A percentile compares a stretch with the other conserved stretches of the same genome.
Conservation (phyloP, 1,140 invertebrate species). For the Drosophila nikananu region DNA sequence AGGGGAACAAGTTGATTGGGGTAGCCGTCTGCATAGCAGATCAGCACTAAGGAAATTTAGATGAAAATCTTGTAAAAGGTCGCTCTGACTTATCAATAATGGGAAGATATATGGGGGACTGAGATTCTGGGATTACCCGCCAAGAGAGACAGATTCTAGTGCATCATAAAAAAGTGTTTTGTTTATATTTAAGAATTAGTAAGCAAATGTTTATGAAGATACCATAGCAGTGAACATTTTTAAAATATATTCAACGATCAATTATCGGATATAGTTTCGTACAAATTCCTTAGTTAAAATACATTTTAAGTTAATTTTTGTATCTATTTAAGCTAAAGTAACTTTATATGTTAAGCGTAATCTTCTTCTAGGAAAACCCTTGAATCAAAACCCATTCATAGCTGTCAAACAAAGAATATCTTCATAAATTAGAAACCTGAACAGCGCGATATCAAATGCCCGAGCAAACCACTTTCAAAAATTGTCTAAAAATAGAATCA, state of each 20-base stretch:
- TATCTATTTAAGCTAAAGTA: neutral
- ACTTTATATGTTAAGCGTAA: neutral
- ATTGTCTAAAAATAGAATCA: slow-evolving; percentile 14
- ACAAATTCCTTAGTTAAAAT: neutral
- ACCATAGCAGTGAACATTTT: too few species aligned
- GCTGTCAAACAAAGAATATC: slow-evolving; percentile 5
- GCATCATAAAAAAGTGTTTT: too few species aligned
- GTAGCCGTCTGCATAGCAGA: neutral
- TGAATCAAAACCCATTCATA: neutral
- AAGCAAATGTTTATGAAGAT: too few species aligned
- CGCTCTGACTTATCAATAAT: neutral
- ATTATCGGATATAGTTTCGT: neutral
- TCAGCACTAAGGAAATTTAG: slow-evolving; percentile 15
- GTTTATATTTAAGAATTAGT: too few species aligned
- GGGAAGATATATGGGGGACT: neutral
- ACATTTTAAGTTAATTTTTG: neutral
- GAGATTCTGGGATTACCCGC: neutral
- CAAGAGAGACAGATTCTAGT: neutral
- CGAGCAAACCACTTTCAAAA: slow-evolving; percentile 21
- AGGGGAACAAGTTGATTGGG: neutral
- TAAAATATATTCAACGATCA: neutral
- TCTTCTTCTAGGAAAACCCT: neutral
- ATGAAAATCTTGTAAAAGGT: slow-evolving; percentile 1
- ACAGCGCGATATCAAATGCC: slow-evolving; percentile 14
- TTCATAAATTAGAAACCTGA: slow-evolving; percentile 8